A percentile compares a stretch with the other conserved stretches of the same genome.
phyloP scores from a whole-genome alignment of 2,797 vertebrate genomes.

The Megalops cyprinoides region DNA sequence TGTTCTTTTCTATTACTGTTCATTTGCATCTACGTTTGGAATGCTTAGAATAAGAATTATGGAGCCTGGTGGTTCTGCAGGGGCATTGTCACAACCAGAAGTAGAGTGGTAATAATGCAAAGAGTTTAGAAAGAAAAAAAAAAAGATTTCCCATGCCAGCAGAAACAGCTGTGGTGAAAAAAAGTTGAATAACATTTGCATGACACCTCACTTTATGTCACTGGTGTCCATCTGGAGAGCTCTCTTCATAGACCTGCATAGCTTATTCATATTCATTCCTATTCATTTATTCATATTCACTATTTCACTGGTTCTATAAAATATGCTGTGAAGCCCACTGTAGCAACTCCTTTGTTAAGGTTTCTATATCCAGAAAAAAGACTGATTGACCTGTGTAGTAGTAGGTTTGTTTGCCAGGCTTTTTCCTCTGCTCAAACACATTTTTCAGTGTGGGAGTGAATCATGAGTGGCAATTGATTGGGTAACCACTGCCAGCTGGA shows the following conservation, averaged over 20 bases:
- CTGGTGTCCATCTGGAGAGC: not conserved
- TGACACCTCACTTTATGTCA: not conserved
- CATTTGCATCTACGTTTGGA: no score
- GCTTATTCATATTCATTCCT: not conserved
- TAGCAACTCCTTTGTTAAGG: not conserved
- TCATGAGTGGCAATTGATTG: conserved; percentile 15
- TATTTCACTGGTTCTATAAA: not conserved
- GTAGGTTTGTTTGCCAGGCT: not conserved
- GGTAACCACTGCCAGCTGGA: conserved; percentile 3
- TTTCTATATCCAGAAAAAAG: not conserved
- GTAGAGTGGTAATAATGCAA: no score
- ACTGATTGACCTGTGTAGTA: not conserved
- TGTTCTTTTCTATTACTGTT: no score
- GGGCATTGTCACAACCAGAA: no score
- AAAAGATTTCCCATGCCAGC: no score
- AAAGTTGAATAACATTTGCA: conserved; percentile 2
- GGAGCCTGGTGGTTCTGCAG: no score
- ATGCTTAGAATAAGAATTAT: no score
- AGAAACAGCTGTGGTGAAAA: no score
- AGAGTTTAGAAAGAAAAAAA: no score
- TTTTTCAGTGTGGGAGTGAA: not conserved
- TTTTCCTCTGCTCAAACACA: not conserved
- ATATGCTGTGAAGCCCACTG: not conserved
- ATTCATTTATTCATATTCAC: not conserved
- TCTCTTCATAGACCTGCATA: not conserved